Evolutionary conservation across 2,113 vertebrate genomes (phyloP).

Genomic region (Malurus melanocephalus): DNA sequence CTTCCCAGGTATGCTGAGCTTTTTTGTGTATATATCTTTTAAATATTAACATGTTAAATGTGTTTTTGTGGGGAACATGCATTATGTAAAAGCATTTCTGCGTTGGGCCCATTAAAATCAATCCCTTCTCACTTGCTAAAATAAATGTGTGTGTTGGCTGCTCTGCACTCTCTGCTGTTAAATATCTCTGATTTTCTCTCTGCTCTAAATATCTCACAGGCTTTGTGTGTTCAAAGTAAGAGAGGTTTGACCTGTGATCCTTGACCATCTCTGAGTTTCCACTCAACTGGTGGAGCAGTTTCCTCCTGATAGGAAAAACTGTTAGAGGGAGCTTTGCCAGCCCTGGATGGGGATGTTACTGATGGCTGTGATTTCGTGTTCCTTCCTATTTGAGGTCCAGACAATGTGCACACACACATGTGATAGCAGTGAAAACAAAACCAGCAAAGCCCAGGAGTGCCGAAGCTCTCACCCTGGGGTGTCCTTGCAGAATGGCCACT

Average conservation of each 20-base stretch:
- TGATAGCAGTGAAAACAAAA: neutral
- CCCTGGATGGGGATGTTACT: neutral
- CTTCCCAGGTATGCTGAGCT: neutral
- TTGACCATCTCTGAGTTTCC: neutral
- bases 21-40: neutral
- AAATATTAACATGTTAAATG: neutral
- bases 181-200: neutral
- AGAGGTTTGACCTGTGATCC: neutral
- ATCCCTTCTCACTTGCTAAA: neutral
- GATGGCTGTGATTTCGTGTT: neutral
- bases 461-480: neutral
- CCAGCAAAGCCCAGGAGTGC: neutral
- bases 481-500: neutral
- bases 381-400: neutral
- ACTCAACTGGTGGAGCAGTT: neutral
- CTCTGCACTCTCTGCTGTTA: neutral
- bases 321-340: neutral
- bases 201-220: too few relatives aligned
- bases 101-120: neutral
- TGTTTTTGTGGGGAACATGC: neutral
- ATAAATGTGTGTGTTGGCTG: neutral
- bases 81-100: neutral
- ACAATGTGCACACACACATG: too few relatives aligned
- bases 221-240: neutral
- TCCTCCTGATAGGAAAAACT: neutral